phyloP scores from a whole-genome alignment of 1,140 invertebrate species.

The Diplogasteroides magnus region DNA sequence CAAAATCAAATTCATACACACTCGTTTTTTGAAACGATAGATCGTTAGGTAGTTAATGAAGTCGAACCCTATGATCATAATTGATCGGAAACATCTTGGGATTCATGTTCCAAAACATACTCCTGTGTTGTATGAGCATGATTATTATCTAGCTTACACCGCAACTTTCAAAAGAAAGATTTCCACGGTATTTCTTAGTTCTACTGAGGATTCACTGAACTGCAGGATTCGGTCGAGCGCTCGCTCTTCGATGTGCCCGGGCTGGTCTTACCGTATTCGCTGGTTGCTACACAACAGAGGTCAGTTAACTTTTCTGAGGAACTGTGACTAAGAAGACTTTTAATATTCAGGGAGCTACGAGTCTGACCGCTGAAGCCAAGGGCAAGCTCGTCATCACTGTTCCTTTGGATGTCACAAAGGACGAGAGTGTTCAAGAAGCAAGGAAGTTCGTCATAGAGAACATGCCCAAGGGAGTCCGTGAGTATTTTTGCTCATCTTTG shows the following conservation, averaged over 20 bases:
- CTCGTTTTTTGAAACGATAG: too few species aligned
- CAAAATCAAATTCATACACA: slow-evolving; percentile 2
- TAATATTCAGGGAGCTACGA: slow-evolving; percentile 15
- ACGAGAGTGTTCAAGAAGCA: slow-evolving; percentile 34
- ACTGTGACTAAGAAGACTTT: background rate
- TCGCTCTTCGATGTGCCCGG: background rate
- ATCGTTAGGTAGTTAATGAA: too few species aligned
- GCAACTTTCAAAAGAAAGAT: too few species aligned
- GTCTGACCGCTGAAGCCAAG: slow-evolving; percentile 19
- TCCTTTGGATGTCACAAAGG: slow-evolving; percentile 34
- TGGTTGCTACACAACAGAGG: slow-evolving; percentile 8
- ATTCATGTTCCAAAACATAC: background rate
- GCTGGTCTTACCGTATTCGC: background rate
- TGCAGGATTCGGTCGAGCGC: background rate
- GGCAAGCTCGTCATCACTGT: slow-evolving; percentile 18
- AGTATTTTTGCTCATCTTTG: too few species aligned
- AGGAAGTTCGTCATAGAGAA: slow-evolving; percentile 24
- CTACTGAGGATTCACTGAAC: background rate
- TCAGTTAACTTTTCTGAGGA: slow-evolving; percentile 21
- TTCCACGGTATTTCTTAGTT: background rate
- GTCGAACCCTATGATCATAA: background rate
- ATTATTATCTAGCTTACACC: too few species aligned
- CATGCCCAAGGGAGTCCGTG: too few species aligned
- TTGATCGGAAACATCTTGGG: background rate
- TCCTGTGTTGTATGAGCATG: too few species aligned